Conservation (phyloP, 2,797 vertebrate species). For the Pseudomugil tenellus region DNA sequence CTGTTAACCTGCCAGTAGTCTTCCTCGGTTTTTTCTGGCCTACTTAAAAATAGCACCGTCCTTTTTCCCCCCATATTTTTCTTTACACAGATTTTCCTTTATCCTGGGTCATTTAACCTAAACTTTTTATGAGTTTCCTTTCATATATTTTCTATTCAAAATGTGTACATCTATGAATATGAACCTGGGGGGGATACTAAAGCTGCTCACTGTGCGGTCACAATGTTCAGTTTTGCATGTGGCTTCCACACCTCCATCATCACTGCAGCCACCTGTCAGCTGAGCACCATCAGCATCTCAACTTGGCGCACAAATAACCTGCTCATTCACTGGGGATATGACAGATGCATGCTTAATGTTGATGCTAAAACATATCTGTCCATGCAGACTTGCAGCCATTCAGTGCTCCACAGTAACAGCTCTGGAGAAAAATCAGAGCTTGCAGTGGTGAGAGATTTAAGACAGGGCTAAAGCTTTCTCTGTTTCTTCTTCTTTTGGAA, state of each 20-base stretch:
- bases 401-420: slow-evolving; percentile 44
- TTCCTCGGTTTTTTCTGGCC: neutral
- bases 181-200: slow-evolving; percentile 22
- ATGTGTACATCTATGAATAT: neutral
- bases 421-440: slow-evolving; percentile 29
- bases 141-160: neutral
- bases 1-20: neutral
- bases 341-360: slow-evolving; percentile 75
- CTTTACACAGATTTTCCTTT: neutral
- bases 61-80: too few species aligned
- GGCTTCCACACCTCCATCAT: slow-evolving; percentile 71
- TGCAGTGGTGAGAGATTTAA: slow-evolving; percentile 64
- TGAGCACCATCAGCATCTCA: slow-evolving; percentile 71
- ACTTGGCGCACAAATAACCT: slow-evolving; percentile 70
- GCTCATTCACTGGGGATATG: slow-evolving; percentile 66
- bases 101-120: neutral
- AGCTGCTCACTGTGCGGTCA: slow-evolving; percentile 27
- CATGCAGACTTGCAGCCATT: slow-evolving; percentile 37
- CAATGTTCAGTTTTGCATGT: slow-evolving; percentile 63
- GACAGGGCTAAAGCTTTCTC: slow-evolving; percentile 38
- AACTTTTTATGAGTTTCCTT: neutral
- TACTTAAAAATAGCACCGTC: neutral
- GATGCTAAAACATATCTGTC: slow-evolving; percentile 56
- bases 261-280: slow-evolving; percentile 77
- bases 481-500: slow-evolving; percentile 48